phyloP scores from a whole-genome alignment of 2,797 vertebrate genomes.

The Telmatherina bonti region DNA sequence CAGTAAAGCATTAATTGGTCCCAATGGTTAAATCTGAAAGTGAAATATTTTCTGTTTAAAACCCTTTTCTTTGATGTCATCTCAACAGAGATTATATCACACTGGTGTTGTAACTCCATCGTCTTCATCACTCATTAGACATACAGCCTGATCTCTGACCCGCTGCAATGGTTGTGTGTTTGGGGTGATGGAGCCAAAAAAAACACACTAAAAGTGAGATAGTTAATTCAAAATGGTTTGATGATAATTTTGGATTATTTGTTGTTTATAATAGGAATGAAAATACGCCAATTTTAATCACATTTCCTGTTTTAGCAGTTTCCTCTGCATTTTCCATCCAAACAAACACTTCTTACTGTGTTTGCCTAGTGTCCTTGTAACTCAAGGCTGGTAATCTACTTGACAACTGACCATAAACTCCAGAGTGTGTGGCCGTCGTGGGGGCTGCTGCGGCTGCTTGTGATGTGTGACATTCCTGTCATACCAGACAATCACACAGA shows the following conservation, averaged over 20 bases:
- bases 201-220: slow-evolving; percentile 32
- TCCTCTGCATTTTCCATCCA: neutral
- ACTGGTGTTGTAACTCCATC: slow-evolving; percentile 33
- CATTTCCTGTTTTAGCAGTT: neutral
- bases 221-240: slow-evolving; percentile 29
- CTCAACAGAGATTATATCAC: slow-evolving; percentile 20
- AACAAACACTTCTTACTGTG: neutral
- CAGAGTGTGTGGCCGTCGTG: slow-evolving; percentile 63
- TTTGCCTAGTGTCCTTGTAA: slow-evolving; percentile 40
- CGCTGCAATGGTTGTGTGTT: slow-evolving; percentile 24
- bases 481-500: slow-evolving; percentile 78
- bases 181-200: slow-evolving; percentile 32
- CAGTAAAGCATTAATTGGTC: neutral
- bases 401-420: slow-evolving; percentile 76
- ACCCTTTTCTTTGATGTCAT: slow-evolving; percentile 13
- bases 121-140: slow-evolving; percentile 47
- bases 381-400: slow-evolving; percentile 72
- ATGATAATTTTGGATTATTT: slow-evolving; percentile 23
- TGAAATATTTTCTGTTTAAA: neutral
- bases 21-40: neutral
- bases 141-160: slow-evolving; percentile 50
- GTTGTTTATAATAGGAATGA: slow-evolving; percentile 11
- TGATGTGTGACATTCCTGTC: slow-evolving; percentile 80
- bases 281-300: neutral
- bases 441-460: slow-evolving; percentile 60